Conservation (phyloP, 2,797 vertebrate species). For the Falco berigora region DNA sequence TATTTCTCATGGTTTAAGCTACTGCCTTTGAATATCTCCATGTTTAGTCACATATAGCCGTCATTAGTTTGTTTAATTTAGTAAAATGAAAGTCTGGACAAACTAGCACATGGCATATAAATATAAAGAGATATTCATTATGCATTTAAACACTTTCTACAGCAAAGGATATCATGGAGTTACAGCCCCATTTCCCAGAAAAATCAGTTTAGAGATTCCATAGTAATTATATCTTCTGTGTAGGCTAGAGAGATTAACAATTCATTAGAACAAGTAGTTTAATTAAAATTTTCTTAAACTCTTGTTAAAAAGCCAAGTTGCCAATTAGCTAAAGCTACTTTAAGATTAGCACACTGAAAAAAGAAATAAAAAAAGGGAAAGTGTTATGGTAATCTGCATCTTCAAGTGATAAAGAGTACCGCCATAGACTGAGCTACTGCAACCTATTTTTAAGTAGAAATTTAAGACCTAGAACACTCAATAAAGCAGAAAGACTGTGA, state of each 20-base stretch:
- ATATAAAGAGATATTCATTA: neutral
- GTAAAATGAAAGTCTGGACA: neutral
- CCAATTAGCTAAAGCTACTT: neutral
- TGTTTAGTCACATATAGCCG: neutral
- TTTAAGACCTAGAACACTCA: neutral
- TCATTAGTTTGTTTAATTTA: neutral
- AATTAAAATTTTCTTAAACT: neutral
- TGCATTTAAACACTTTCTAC: neutral
- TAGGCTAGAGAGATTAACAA: neutral
- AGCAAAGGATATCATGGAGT: neutral
- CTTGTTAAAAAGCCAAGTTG: neutral
- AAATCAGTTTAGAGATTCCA: neutral
- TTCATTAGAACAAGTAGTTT: neutral
- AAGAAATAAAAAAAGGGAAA: neutral
- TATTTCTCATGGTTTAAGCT: neutral
- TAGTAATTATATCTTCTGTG: neutral
- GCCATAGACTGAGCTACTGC: neutral
- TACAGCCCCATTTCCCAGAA: neutral
- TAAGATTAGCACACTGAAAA: neutral
- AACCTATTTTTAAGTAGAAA: neutral
- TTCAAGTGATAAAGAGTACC: neutral
- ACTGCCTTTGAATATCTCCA: neutral
- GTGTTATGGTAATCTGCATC: neutral
- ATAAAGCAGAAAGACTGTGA: neutral
- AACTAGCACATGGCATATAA: neutral